These are phyloP conservation scores for Labeo calbasu DNA, from an alignment of 2,797 vertebrate genomes.

Conservation along the genomic window DNA sequence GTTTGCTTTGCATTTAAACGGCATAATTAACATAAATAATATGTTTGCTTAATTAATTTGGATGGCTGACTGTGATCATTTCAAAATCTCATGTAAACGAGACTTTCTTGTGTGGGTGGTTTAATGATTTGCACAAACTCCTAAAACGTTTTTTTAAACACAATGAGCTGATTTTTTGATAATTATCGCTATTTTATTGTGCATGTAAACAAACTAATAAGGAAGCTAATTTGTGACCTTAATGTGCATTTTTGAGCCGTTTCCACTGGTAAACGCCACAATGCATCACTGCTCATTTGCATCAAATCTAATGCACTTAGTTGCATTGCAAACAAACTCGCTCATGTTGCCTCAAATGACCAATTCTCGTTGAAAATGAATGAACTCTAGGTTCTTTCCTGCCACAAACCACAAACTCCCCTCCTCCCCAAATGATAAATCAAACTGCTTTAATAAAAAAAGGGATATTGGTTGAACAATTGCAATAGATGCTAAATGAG, in stretches of 20 bases:
- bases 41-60: not conserved
- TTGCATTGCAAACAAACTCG: not conserved
- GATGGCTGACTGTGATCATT: not conserved
- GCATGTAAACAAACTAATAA: constrained; percentile 14
- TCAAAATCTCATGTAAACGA: not conserved
- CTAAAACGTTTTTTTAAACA: not conserved
- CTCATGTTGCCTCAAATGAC: not conserved
- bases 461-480: not conserved
- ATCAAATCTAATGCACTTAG: not conserved
- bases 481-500: constrained; percentile 3
- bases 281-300: not conserved
- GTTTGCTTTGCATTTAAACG: not conserved
- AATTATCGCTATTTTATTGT: not conserved
- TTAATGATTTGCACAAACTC: not conserved
- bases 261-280: not conserved
- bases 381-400: not conserved
- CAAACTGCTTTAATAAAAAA: not conserved
- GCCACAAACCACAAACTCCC: not conserved
- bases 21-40: no score
- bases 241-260: not conserved
- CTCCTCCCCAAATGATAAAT: not conserved
- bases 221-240: not conserved
- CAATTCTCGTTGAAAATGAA: not conserved
- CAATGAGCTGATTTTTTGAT: not conserved
- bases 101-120: not conserved